phyloP scores from a whole-genome alignment of 2,888 invertebrate genomes.

The Ommatoiulus sabulosus region DNA sequence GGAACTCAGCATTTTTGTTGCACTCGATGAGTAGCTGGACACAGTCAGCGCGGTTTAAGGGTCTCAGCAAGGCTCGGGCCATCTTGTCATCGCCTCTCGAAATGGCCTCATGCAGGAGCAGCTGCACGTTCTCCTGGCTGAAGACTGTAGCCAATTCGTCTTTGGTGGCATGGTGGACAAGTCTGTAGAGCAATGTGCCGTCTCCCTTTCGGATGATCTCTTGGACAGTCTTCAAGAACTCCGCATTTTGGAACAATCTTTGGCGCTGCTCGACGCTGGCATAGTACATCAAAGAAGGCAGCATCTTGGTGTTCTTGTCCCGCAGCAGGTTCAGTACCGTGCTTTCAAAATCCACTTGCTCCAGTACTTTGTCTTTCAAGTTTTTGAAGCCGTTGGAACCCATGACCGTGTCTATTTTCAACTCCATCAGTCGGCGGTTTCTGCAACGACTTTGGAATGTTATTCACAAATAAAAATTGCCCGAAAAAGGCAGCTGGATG shows the following conservation, averaged over 20 bases:
- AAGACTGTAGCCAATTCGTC: background rate
- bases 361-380: background rate
- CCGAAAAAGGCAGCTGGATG: too few species aligned
- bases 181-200: slow-evolving; percentile 14
- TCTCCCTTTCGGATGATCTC: background rate
- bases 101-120: background rate
- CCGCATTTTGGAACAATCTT: background rate
- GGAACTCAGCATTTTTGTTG: background rate
- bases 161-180: slow-evolving; percentile 35
- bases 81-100: background rate
- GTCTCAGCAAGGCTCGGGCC: background rate
- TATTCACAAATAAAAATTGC: too few species aligned
- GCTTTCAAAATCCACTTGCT: background rate
- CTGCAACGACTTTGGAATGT: too few species aligned
- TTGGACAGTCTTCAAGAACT: slow-evolving; percentile 18
- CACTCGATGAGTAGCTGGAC: background rate
- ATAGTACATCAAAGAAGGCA: background rate
- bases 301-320: background rate
- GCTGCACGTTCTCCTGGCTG: background rate
- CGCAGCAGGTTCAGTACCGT: background rate
- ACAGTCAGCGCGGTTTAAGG: background rate
- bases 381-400: background rate
- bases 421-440: background rate
- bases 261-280: slow-evolving; percentile 34
- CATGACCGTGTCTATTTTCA: background rate